Base-by-base conservation (phyloP, 30 jellyfish, hydroid and myxozoan genomes). In the Phacellophora camtschatica region DNA sequence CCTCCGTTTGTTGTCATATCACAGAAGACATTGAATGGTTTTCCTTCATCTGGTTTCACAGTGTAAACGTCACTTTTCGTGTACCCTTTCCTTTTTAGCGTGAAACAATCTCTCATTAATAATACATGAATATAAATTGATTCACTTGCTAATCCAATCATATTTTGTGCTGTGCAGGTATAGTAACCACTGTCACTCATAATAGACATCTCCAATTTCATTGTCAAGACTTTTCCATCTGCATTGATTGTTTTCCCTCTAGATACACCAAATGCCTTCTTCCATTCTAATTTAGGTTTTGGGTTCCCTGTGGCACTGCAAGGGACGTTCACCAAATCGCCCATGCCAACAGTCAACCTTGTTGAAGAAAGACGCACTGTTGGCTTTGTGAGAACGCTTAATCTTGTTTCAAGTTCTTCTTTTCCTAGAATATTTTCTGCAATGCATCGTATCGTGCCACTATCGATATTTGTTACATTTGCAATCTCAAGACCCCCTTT, bases 231-330 rank as follows among this genome's bases (percentile, higher is more conserved):
- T 46, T 1, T 24, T 1, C 59, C 59, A 28, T 46, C 59, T 46
- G n/a, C n/a, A n/a, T n/a, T n/a, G n/a, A n/a, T n/a, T n/a, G n/a
- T n/a, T n/a, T 32, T 25, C 4, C 74, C 86, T 2, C 36, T 41
- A 15, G 53, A 36, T 8, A 12, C 4, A 5, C 74, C 74, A 23
- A 25, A 33, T 28, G 51, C 74, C 15, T 41, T 51, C 24, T 51
- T 73, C 86, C 86, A 73, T 7, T 11, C 33, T 0, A 73, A 23
- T 53, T 34, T 73, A 16, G 86, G 86, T 5, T 4, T 20, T 53
- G 86, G 86, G 23, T 35, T 73, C 23, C 86, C 86, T 10, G 45
- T 55, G 7, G 75, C 86, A 19, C 22, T 51, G 37, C 86, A 73
- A 5, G 10, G 20, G 10, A 73, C 34, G 5, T 51, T 33, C n/a